Percentiles rank a stretch among this genome's conserved stretches.
Evolutionary conservation across 35 echinoderm and acorn worm genomes (phyloP).

Genomic region (Heliocidaris erythrogramma): DNA sequence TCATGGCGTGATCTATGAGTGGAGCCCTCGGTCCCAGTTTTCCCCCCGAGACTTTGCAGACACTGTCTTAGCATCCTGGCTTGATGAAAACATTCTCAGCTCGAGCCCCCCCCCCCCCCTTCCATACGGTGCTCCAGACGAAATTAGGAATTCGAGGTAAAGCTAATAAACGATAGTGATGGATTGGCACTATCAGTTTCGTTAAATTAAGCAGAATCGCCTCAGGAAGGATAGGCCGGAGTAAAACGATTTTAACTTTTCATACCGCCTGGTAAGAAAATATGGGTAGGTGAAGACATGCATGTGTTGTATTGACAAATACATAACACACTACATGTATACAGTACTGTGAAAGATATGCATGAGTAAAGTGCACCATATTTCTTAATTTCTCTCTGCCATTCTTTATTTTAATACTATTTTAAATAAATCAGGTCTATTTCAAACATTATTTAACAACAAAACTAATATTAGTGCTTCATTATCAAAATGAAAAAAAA

Average conservation of each 20-base stretch:
- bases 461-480: too few species aligned
- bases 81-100: neutral
- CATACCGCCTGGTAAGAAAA: neutral
- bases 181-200: neutral
- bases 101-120: neutral
- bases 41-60: neutral
- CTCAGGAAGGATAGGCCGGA: neutral
- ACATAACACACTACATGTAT: neutral
- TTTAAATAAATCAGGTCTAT: neutral
- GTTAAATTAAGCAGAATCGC: neutral
- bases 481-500: too few species aligned
- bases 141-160: neutral
- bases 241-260: neutral
- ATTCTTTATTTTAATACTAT: neutral
- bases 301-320: neutral
- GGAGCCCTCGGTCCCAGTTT: neutral
- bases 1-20: neutral
- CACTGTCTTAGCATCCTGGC: neutral
- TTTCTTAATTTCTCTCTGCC: neutral
- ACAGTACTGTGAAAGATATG: neutral
- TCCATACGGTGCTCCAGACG: neutral
- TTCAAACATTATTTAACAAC: neutral
- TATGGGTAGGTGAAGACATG: neutral
- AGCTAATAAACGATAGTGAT: neutral
- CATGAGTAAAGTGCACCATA: neutral